phyloP scores from a whole-genome alignment of 2,113 vertebrate species.

The Chaetorhynchus papuensis region DNA sequence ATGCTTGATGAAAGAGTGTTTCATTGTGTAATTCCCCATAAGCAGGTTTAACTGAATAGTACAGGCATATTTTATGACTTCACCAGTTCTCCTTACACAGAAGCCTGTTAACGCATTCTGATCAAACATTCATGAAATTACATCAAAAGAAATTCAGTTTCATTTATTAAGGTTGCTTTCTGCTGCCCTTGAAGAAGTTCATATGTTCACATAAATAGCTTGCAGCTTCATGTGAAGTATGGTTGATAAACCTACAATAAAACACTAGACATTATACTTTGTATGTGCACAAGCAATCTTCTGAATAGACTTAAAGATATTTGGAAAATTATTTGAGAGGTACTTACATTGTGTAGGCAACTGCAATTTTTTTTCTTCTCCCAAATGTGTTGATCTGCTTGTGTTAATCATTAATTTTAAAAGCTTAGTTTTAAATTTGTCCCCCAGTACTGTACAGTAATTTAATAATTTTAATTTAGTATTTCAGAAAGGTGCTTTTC shows the following conservation, averaged over 20 bases:
- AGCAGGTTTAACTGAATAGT: neutral
- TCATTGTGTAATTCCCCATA: neutral
- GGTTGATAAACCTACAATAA: constrained; percentile 62
- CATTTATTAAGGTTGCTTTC: constrained; percentile 61
- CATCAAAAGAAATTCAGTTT: constrained; percentile 66
- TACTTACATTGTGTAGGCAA: neutral
- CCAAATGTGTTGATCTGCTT: neutral
- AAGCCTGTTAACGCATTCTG: constrained; percentile 46
- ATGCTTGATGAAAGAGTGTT: neutral
- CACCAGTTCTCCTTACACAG: neutral
- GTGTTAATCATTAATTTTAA: constrained; percentile 66
- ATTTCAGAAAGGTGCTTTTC: constrained; percentile 49
- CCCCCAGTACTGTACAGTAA: neutral
- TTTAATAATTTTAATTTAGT: constrained; percentile 68
- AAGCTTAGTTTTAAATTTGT: constrained; percentile 65
- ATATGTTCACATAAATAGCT: constrained; percentile 57
- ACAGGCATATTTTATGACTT: constrained; percentile 44
- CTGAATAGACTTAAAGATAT: constrained; percentile 58
- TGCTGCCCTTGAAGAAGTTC: constrained; percentile 66
- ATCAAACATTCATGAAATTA: constrained; percentile 72
- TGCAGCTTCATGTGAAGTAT: constrained; percentile 11
- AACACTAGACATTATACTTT: constrained; percentile 31
- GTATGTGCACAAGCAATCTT: constrained; percentile 31
- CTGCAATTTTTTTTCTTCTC: neutral
- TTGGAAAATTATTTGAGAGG: constrained; percentile 60